Conservation (phyloP, 2,888 invertebrate genomes). For the Strigamia maritima region DNA sequence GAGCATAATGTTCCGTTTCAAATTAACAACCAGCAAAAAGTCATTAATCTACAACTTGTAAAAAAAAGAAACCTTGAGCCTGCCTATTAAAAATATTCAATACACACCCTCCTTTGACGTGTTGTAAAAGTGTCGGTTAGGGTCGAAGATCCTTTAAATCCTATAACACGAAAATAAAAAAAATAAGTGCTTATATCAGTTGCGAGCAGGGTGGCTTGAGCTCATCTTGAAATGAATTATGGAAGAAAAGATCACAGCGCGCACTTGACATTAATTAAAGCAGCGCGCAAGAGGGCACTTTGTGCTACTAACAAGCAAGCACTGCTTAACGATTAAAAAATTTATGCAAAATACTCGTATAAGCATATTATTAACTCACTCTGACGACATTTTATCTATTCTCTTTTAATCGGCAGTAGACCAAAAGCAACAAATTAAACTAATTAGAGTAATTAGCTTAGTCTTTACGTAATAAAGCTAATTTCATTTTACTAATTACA, state of each 20-base stretch:
- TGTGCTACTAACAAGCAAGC: conserved; percentile 13
- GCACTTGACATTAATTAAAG: conserved; percentile 32
- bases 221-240: conserved; percentile 25
- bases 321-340: background rate
- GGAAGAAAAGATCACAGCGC: conserved; percentile 28
- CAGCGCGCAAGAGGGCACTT: background rate
- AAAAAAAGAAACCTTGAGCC: background rate
- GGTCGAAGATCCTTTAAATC: conserved; percentile 30
- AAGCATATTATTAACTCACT: background rate
- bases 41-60: conserved; percentile 17
- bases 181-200: conserved; percentile 25
- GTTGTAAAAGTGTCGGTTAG: conserved; percentile 20
- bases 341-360: background rate
- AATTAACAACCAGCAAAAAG: conserved; percentile 34
- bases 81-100: background rate
- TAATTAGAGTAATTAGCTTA: background rate
- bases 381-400: conserved; percentile 2
- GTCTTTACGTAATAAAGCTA: background rate
- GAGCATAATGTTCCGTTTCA: too few species aligned
- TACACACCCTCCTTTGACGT: background rate
- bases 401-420: background rate
- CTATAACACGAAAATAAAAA: conserved; percentile 5
- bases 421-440: background rate
- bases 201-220: conserved; percentile 19
- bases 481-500: background rate